phyloP scores from a whole-genome alignment of 1,140 invertebrate genomes.

The Drosophila virilis region DNA sequence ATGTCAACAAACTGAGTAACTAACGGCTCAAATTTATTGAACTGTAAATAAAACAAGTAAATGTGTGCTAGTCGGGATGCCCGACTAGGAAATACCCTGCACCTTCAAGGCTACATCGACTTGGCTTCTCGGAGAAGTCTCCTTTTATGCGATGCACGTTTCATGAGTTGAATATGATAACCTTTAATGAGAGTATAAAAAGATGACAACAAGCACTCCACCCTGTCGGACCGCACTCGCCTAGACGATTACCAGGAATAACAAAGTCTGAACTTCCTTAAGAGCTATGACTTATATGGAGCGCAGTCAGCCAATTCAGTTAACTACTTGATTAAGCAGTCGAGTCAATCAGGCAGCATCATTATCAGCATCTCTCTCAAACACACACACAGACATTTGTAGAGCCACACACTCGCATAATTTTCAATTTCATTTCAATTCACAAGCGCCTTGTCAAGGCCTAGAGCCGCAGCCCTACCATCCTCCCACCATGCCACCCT shows the following conservation, averaged over 20 bases:
- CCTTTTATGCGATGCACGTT: too few relatives aligned
- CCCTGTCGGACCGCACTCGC: neutral
- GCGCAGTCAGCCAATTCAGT: slow-evolving; percentile 62
- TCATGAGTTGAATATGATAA: too few relatives aligned
- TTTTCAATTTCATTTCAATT: slow-evolving; percentile 78
- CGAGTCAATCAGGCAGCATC: slow-evolving; percentile 40
- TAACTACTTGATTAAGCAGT: slow-evolving; percentile 72
- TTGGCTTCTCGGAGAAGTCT: too few relatives aligned
- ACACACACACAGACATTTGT: slow-evolving; percentile 10
- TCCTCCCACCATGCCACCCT: too few relatives aligned
- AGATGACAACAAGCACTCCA: neutral
- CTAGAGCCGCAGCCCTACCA: neutral
- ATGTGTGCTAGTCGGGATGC: too few relatives aligned
- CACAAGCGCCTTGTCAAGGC: slow-evolving; percentile 47
- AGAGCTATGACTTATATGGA: neutral
- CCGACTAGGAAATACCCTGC: too few relatives aligned
- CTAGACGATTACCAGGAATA: neutral
- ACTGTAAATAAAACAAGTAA: too few relatives aligned
- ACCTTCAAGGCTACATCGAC: too few relatives aligned
- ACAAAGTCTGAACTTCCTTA: neutral
- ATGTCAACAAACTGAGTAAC: too few relatives aligned
- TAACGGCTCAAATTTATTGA: too few relatives aligned
- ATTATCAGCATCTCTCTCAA: slow-evolving; percentile 29
- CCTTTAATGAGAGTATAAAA: too few relatives aligned
- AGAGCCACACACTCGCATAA: slow-evolving; percentile 42